These are phyloP conservation scores for Aleadryas rufinucha DNA, from an alignment of 2,113 vertebrate genomes.

Conservation along the genomic window DNA sequence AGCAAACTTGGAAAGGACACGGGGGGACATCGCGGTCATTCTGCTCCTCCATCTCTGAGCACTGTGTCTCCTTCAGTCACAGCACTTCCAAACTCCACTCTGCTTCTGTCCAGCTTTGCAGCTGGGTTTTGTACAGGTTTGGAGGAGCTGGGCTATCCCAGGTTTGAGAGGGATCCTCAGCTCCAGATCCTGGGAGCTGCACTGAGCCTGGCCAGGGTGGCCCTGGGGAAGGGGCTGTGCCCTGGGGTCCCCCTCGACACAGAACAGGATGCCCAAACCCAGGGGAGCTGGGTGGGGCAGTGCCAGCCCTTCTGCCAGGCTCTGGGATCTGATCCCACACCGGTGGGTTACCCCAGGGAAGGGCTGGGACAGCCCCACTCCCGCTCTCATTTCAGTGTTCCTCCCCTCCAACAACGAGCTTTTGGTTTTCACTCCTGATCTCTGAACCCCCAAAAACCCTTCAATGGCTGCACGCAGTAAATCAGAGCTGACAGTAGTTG, in stretches of 20 bases:
- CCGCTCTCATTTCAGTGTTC: not conserved
- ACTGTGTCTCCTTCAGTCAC: rapidly evolving
- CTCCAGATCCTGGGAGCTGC: not conserved
- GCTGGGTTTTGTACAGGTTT: not conserved
- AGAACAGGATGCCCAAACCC: not conserved
- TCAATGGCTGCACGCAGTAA: conserved; percentile 71
- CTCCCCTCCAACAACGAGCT: not conserved
- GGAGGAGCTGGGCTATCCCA: not conserved
- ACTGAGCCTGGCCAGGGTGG: rapidly evolving
- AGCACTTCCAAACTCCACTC: not conserved
- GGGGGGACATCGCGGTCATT: rapidly evolving
- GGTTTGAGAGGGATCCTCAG: not conserved
- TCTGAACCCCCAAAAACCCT: conserved; percentile 51
- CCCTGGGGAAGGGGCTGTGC: not conserved
- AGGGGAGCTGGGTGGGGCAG: rapidly evolving
- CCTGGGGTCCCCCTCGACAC: not conserved
- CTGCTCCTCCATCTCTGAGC: rapidly evolving
- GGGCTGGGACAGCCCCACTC: not conserved
- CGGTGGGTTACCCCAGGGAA: rapidly evolving
- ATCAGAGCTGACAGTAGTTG: conserved; percentile 75
- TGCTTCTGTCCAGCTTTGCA: not conserved
- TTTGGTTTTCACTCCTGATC: conserved; percentile 48
- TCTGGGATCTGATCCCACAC: not conserved
- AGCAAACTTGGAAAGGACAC: not conserved
- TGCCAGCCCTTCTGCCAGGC: not conserved